Evolutionary conservation across 1,140 invertebrate genomes (phyloP).

Genomic region (Rhynchophorus ferrugineus): DNA sequence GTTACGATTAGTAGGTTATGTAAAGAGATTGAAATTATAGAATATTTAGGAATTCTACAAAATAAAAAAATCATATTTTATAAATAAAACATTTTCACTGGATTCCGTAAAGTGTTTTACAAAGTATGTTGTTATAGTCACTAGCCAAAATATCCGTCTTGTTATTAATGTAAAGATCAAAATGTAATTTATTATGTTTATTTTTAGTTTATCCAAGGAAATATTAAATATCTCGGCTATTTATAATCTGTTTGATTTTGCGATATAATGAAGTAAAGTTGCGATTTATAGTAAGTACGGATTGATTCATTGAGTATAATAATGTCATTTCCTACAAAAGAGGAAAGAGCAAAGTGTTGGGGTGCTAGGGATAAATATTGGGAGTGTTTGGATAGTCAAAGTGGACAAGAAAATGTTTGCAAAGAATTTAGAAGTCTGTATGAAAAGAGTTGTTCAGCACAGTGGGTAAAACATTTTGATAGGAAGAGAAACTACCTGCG

Average conservation of each 20-base stretch:
- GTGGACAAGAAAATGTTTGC: slow-evolving; percentile 50
- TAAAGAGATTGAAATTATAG: too few relatives aligned
- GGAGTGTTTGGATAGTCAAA: slow-evolving; percentile 70
- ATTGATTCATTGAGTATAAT: slow-evolving; percentile 5
- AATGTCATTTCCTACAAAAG: slow-evolving; percentile 81
- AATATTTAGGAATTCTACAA: too few relatives aligned
- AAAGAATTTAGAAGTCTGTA: slow-evolving; percentile 65
- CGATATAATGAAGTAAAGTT: slow-evolving; percentile 7
- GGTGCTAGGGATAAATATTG: slow-evolving; percentile 76
- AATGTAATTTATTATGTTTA: slow-evolving; percentile 25
- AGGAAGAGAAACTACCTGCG: slow-evolving; percentile 78
- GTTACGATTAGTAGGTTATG: too few relatives aligned
- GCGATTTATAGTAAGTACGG: not conserved
- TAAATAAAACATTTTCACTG: too few relatives aligned
- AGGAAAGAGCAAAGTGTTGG: slow-evolving; percentile 77
- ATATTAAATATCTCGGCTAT: slow-evolving; percentile 17
- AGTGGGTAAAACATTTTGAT: slow-evolving; percentile 94
- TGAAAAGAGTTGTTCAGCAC: slow-evolving; percentile 73
- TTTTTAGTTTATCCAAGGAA: slow-evolving; percentile 26
- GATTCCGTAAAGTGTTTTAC: too few relatives aligned
- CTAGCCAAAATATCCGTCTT: slow-evolving; percentile 4
- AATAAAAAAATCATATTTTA: too few relatives aligned
- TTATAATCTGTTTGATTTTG: slow-evolving; percentile 9
- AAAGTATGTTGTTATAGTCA: slow-evolving; percentile 4
- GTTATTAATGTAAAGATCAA: slow-evolving; percentile 9